Evolutionary conservation across 2,797 vertebrate genomes (phyloP).

Genomic region (Smutsia temminckii): DNA sequence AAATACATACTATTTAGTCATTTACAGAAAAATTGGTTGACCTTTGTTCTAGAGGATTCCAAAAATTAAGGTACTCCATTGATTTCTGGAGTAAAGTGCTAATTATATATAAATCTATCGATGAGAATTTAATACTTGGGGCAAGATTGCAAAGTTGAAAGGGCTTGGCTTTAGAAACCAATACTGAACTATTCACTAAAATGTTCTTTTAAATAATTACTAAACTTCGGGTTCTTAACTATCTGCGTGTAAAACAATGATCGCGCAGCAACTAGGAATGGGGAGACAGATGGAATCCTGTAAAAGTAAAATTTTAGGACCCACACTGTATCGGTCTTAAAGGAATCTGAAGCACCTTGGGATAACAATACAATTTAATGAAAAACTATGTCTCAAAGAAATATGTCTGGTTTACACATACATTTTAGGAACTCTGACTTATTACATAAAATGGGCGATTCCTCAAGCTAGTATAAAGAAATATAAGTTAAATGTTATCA

Average conservation of each 20-base stretch:
- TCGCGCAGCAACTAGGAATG: background rate
- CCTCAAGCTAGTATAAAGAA: conserved; percentile 48
- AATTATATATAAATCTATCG: background rate
- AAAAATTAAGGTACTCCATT: background rate
- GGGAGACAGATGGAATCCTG: background rate
- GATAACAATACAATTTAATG: conserved; percentile 22
- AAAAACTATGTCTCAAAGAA: conserved; percentile 47
- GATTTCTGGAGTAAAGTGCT: background rate
- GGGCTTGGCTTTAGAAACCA: background rate
- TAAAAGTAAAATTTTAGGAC: conserved; percentile 33
- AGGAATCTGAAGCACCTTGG: background rate
- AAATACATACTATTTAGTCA: conserved; percentile 26
- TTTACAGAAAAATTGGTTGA: conserved; percentile 29
- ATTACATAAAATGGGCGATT: conserved; percentile 46
- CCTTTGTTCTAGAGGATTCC: background rate
- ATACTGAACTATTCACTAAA: background rate
- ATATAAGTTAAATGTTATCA: conserved; percentile 9
- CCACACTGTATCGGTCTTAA: background rate
- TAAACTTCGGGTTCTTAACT: conserved; percentile 32
- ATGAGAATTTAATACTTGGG: background rate
- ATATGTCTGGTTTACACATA: conserved; percentile 1
- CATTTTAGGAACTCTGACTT: conserved; percentile 8
- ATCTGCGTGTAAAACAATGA: background rate
- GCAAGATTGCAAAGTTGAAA: conserved; percentile 1
- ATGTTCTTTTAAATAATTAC: background rate